Evolutionary conservation across 1,140 invertebrate species (phyloP), one percentile per base, ranked within the genome.

Genomic region (Solen grandis): DNA sequence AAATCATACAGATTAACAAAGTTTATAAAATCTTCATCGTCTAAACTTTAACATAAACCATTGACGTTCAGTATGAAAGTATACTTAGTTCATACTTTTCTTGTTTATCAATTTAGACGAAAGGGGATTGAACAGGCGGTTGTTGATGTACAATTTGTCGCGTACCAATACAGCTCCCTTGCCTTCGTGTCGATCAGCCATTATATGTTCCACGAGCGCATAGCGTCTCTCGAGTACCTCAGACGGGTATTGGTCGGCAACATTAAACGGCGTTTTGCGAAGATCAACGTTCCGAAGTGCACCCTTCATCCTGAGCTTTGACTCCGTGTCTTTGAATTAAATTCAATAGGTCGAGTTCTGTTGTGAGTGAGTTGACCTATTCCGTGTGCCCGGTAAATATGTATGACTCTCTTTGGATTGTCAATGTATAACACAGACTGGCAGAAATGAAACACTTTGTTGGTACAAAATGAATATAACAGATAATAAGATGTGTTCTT

Each of bases 141-240:
- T 55, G 14, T 73, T 55, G 31, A 73, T 73, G 50, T 57, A 73
- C 4, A 73, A 33, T 36, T 73, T 73, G 22, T 73, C 69, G 22
- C 50, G 50, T 2, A 57, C 31, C 31, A 73, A 22, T 2, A 73
- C 52, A 4, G 69, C 69, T 35, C n/a, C 25, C 31, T 73, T 59
- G 4, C 38, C 27, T 0, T 36, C 41, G 8, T 59, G 25, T 36
- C 36, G 33, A 16, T 52, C 69, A 38, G 5, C 27, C 5, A 55
- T n/a, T 5, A 73, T 52, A n/a, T 73, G 41, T 0, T 31, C 35
- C 19, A 55, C 50, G 2, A 55, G 36, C 31, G 46, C 10, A 16
- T 73, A 57, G 31, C 69, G 27, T 16, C 69, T 52, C 52, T 73
- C 69, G 19, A 54, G 1, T 14, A 73, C 38, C 27, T 59, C 69